Percentiles rank a stretch among this genome's conserved stretches.
Conservation (phyloP, 2,113 vertebrate genomes). For the Gobio gobio region DNA sequence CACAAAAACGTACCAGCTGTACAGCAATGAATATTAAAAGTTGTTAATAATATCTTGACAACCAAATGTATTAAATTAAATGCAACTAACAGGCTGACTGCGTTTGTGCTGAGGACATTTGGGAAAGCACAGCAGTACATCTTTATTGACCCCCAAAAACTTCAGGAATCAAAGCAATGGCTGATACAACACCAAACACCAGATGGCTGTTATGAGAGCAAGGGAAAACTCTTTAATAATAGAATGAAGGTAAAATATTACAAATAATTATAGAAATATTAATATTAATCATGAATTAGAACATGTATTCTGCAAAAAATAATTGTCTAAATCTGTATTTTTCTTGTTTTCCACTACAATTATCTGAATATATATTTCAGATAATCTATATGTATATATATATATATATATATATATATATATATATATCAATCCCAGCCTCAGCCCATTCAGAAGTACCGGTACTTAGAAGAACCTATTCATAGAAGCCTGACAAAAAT, state of each 20-base stretch:
- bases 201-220: slow-evolving; percentile 75
- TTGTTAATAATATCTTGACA: neutral
- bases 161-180: slow-evolving; percentile 68
- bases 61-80: neutral
- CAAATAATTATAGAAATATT: neutral
- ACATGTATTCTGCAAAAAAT: too few species aligned
- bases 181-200: slow-evolving; percentile 70
- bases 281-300: neutral
- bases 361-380: too few species aligned
- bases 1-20: neutral
- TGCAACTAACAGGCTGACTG: slow-evolving; percentile 78
- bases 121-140: slow-evolving; percentile 72
- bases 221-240: slow-evolving; percentile 80
- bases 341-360: neutral
- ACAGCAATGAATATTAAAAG: neutral
- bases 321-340: neutral
- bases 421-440: too few species aligned
- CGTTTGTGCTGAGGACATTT: slow-evolving; percentile 79
- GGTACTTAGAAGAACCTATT: too few species aligned
- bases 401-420: too few species aligned
- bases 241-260: slow-evolving; percentile 75
- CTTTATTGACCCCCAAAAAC: slow-evolving; percentile 66
- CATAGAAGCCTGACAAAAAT: too few species aligned
- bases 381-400: too few species aligned
- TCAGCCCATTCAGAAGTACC: too few species aligned